phyloP scores from a whole-genome alignment of 2,113 vertebrate species.

The Pelodiscus sinensis region DNA sequence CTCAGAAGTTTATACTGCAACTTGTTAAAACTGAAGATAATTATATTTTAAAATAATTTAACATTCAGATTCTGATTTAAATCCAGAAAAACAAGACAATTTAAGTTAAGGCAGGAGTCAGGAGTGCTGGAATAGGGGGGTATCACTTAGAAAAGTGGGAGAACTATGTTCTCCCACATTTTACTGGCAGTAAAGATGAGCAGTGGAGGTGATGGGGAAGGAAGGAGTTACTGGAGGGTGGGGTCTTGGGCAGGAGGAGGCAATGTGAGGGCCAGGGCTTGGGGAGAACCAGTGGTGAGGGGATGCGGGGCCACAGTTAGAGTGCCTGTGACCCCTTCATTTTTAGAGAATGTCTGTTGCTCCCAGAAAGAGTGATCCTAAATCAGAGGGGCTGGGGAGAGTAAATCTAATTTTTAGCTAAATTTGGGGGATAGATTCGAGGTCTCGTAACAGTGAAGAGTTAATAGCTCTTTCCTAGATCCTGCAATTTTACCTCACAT shows the following conservation, averaged over 20 bases:
- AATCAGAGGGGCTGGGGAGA: slow-evolving; percentile 48
- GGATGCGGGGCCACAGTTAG: too few species aligned
- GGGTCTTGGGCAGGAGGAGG: too few species aligned
- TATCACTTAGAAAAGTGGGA: too few species aligned
- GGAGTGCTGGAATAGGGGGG: too few species aligned
- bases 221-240: too few species aligned
- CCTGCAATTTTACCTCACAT: slow-evolving; percentile 45
- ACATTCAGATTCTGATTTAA: slow-evolving; percentile 66
- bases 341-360: too few species aligned
- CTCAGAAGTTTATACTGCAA: slow-evolving; percentile 69
- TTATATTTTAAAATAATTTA: slow-evolving; percentile 57
- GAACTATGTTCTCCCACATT: too few species aligned
- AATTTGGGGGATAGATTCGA: slow-evolving; percentile 57
- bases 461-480: slow-evolving; percentile 7
- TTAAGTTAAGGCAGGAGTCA: slow-evolving; percentile 28
- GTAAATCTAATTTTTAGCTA: slow-evolving; percentile 65
- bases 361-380: background rate
- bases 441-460: slow-evolving; percentile 66
- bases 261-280: accelerated
- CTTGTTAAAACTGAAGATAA: slow-evolving; percentile 68
- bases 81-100: slow-evolving; percentile 27
- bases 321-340: too few species aligned
- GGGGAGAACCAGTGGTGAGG: too few species aligned
- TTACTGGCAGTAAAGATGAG: too few species aligned
- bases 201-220: too few species aligned